These are phyloP conservation scores for Sciurus carolinensis DNA, from an alignment of 2,797 vertebrate genomes.

Conservation along the genomic window DNA sequence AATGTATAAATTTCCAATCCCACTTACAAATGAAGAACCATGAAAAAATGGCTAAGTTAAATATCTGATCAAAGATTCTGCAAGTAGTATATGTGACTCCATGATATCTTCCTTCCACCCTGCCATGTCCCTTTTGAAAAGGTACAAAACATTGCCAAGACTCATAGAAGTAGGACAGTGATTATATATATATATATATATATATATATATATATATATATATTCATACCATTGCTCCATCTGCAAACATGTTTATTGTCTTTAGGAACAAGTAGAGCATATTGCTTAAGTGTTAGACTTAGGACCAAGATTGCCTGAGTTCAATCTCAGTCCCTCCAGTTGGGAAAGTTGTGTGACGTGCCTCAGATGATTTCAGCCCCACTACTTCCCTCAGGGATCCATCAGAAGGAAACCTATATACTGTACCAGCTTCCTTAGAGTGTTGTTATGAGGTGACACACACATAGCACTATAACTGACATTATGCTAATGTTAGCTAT, in stretches of 20 bases:
- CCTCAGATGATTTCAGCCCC: neutral
- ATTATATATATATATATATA: neutral
- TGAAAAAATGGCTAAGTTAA: neutral
- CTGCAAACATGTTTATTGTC: neutral
- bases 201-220: neutral
- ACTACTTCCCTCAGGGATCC: neutral
- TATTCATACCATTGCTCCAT: neutral
- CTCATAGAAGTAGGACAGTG: neutral
- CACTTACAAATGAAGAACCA: neutral
- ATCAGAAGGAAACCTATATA: neutral
- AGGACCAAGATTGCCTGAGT: neutral
- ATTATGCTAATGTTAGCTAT: neutral
- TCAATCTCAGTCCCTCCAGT: neutral
- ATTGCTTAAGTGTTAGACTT: neutral
- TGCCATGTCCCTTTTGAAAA: neutral
- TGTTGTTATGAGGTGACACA: neutral
- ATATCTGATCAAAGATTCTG: neutral
- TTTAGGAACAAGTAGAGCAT: neutral
- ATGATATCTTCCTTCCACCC: neutral
- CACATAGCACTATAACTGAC: neutral
- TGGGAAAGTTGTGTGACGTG: neutral
- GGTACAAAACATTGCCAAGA: neutral
- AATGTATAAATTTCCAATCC: slow-evolving; percentile 35
- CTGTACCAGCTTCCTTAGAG: neutral
- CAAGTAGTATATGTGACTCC: neutral